Evolutionary conservation across 2,888 invertebrate species (phyloP).

Genomic region (Spialia ferax): DNA sequence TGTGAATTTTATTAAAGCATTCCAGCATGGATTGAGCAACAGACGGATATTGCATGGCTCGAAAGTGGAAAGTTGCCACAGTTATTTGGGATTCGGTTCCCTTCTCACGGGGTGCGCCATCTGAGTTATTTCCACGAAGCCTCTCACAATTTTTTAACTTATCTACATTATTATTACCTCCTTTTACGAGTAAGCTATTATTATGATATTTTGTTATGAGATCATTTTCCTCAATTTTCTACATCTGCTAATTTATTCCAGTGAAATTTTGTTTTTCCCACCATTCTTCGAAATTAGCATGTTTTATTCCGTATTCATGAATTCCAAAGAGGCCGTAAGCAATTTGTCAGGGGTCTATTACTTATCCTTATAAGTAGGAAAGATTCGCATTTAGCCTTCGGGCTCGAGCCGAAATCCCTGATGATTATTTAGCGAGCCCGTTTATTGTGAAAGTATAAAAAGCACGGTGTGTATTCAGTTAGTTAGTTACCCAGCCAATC

Average conservation of each 20-base stretch:
- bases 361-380: constrained; percentile 38
- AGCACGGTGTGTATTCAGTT: not conserved
- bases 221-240: constrained; percentile 49
- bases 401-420: constrained; percentile 23
- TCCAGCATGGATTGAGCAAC: constrained; percentile 11
- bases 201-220: constrained; percentile 30
- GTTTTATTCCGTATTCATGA: constrained; percentile 67
- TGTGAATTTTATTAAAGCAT: constrained; percentile 22
- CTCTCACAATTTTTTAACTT: constrained; percentile 53
- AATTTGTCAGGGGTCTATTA: constrained; percentile 57
- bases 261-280: constrained; percentile 58
- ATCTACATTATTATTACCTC: constrained; percentile 48
- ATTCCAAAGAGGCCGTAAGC: constrained; percentile 65
- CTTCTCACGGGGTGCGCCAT: constrained; percentile 42
- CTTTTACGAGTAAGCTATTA: constrained; percentile 47
- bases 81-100: constrained; percentile 36
- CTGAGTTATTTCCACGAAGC: constrained; percentile 52
- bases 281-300: constrained; percentile 63
- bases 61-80: constrained; percentile 37
- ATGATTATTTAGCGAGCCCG: constrained; percentile 33
- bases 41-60: constrained; percentile 6
- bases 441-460: constrained; percentile 9
- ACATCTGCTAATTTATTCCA: constrained; percentile 58
- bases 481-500: constrained; percentile 16
- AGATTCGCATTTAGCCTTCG: constrained; percentile 34